Evolutionary conservation across 2,888 invertebrate species (phyloP), one percentile per base, ranked within the genome.

Genomic region (Agapetus fuscipes): DNA sequence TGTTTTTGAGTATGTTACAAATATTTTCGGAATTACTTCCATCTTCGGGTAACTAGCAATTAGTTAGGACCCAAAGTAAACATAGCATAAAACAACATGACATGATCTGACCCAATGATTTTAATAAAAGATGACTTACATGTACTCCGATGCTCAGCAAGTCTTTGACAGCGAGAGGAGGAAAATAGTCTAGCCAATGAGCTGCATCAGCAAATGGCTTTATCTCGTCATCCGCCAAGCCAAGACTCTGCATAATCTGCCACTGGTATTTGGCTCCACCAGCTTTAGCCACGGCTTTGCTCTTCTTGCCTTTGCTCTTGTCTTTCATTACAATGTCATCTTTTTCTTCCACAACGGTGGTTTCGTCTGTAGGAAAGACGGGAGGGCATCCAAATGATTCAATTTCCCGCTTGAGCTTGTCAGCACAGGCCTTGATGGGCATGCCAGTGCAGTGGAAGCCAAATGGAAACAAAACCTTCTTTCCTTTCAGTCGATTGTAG

Each of bases 381-480:
- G 98, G 98, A 13, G 97, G 97, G 61, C 71, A 89, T 0, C 98
- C 98, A 69, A 75, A 98, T 6, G 79, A 63, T 56, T 86, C 83
- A 65, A 98, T 83, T 68, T 99, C 98, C 42, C 91, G 71, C 55
- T 88, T 90, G 29, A 98, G 62, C 60, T 98, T 99, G 61, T 98
- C 98, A 10, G 98, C 90, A 69, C 96, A 96, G 0, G 97, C 96
- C 65, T 96, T 97, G 44, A 98, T 98, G 1, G 97, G 97, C 97
- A 97, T 98, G 30, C 98, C 98, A 14, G 98, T 99, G 57, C 96
- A 96, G 62, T 99, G 98, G 52, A 99, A 87, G 3, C 93, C 97
- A 66, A 99, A 97, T 10, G 98, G 98, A 64, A 96, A 97, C 6
- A 98, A 71, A 9, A 86, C 88, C 53, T 75, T 77, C 57, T 87